Conservation (phyloP, 1,140 invertebrate genomes). For the Anoplophora glabripennis region DNA sequence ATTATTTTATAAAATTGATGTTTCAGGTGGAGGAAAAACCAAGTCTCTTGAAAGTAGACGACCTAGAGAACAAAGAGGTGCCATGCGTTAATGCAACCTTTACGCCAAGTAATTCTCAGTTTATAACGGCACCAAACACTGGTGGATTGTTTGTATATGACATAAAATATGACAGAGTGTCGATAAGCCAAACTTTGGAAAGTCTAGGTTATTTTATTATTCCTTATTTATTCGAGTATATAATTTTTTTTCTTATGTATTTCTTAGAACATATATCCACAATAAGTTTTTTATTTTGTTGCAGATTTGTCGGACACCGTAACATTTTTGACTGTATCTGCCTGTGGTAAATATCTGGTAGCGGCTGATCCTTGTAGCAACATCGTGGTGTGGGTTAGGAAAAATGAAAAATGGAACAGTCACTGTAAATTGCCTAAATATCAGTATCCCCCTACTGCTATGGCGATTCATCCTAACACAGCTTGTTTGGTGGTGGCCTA, state of each 20-base stretch:
- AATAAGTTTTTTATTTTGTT: slow-evolving; percentile 30
- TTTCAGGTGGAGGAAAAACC: slow-evolving; percentile 49
- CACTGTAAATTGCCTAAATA: slow-evolving; percentile 63
- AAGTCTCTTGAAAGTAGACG: slow-evolving; percentile 49
- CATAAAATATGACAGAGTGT: slow-evolving; percentile 24
- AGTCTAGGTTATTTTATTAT: background rate
- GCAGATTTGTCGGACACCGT: slow-evolving; percentile 54
- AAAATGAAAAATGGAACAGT: slow-evolving; percentile 51
- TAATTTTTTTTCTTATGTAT: slow-evolving; percentile 7
- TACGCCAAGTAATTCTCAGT: slow-evolving; percentile 32
- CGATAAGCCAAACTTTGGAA: slow-evolving; percentile 31
- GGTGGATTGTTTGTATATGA: slow-evolving; percentile 38
- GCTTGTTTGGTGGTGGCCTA: slow-evolving; percentile 64
- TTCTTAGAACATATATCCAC: slow-evolving; percentile 8
- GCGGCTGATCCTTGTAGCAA: slow-evolving; percentile 58
- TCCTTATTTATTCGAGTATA: background rate
- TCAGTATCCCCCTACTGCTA: slow-evolving; percentile 60
- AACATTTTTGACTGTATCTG: slow-evolving; percentile 55
- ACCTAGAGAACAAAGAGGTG: slow-evolving; percentile 43
- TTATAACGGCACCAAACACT: slow-evolving; percentile 32
- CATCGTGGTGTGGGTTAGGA: slow-evolving; percentile 53
- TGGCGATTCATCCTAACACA: slow-evolving; percentile 58
- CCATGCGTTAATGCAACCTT: slow-evolving; percentile 44
- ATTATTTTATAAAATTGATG: too few relatives aligned
- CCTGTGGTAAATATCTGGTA: slow-evolving; percentile 59